Evolutionary conservation across 2,113 vertebrate genomes (phyloP).

Genomic region (Castor canadensis): DNA sequence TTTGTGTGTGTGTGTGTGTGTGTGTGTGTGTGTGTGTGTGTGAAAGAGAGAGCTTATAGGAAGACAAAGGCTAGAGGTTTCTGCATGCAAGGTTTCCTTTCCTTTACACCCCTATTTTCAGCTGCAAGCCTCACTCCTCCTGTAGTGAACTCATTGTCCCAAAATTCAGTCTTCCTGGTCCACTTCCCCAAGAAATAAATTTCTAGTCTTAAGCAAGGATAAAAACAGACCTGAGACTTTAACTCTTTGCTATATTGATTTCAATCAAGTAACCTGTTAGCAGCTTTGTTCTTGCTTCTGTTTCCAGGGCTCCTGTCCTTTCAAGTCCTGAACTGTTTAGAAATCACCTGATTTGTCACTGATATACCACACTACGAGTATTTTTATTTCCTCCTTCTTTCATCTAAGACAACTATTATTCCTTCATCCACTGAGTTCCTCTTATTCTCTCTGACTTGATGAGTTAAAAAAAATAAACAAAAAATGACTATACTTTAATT

Average conservation of each 20-base stretch:
- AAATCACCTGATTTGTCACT: neutral
- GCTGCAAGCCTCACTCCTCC: neutral
- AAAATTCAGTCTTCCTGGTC: neutral
- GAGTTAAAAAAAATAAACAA: neutral
- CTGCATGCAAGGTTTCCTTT: neutral
- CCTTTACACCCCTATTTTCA: neutral
- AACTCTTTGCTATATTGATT: neutral
- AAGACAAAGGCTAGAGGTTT: neutral
- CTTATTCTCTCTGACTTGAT: neutral
- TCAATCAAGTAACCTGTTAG: neutral
- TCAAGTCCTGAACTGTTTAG: neutral
- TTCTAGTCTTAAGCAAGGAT: conserved; percentile 20
- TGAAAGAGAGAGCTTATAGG: neutral
- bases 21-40: no score
- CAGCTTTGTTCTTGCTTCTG: neutral
- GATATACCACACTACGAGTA: neutral
- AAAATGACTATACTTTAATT: neutral
- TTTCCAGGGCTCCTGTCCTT: neutral
- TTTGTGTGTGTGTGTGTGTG: neutral
- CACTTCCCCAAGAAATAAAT: neutral
- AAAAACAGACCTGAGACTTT: neutral
- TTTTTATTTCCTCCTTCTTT: conserved; percentile 29
- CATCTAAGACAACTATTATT: neutral
- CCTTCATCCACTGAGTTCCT: neutral
- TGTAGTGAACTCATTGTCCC: neutral